phyloP scores from a whole-genome alignment of 2,797 vertebrate species.

The Alectoris magna region DNA sequence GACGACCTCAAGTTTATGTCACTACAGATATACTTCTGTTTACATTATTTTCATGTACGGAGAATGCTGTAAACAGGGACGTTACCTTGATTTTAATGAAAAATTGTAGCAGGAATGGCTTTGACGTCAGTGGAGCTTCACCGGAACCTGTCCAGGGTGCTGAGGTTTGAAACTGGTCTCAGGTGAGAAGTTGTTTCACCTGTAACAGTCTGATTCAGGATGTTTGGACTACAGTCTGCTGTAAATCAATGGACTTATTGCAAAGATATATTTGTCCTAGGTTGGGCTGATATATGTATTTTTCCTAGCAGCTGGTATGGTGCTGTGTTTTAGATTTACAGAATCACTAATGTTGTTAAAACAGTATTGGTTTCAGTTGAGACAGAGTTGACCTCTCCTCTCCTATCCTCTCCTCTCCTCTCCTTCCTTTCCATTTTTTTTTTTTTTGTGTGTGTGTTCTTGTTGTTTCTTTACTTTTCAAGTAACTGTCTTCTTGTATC shows the following conservation, averaged over 20 bases:
- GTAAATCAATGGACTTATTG: not conserved
- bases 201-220: accelerated
- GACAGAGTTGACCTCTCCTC: no score
- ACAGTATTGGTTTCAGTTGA: no score
- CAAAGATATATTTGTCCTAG: not conserved
- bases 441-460: no score
- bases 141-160: conserved; percentile 44
- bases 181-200: accelerated
- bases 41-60: not conserved
- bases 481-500: no score
- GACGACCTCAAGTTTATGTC: not conserved
- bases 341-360: not conserved
- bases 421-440: not conserved
- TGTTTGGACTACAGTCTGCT: not conserved
- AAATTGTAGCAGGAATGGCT: accelerated
- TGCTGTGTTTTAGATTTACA: not conserved
- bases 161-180: not conserved
- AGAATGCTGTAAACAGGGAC: not conserved
- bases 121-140: accelerated
- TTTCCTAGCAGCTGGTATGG: not conserved
- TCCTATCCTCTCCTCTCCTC: not conserved
- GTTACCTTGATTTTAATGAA: not conserved
- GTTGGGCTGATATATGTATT: not conserved
- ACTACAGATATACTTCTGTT: not conserved
- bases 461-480: no score